Evolutionary conservation across 2,797 vertebrate species (phyloP).

Genomic region (Phylloscopus collybita): DNA sequence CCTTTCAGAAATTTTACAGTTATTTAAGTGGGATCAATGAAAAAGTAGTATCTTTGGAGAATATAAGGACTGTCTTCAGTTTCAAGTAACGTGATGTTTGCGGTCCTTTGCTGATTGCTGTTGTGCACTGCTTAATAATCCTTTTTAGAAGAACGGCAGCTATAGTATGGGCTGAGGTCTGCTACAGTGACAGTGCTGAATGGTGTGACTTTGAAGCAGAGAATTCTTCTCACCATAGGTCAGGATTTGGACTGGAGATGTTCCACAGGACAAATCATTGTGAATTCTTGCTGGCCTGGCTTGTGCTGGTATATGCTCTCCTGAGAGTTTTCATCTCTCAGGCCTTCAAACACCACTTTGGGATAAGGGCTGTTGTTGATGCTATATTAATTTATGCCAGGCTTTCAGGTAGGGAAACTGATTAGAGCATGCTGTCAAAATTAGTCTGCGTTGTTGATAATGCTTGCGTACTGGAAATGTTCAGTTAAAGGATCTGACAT

Average conservation of each 20-base stretch:
- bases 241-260: background rate
- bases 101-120: background rate
- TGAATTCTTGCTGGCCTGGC: background rate
- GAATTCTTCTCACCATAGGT: background rate
- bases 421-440: background rate
- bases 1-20: background rate
- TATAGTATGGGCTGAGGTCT: fast-evolving
- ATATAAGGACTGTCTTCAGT: background rate
- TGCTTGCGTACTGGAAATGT: background rate
- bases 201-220: background rate
- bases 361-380: background rate
- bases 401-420: background rate
- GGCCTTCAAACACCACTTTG: background rate
- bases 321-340: background rate
- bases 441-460: background rate
- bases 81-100: background rate
- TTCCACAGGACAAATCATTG: background rate
- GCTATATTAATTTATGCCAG: background rate
- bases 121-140: background rate
- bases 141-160: background rate
- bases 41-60: background rate
- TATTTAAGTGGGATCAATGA: background rate
- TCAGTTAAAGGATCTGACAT: background rate
- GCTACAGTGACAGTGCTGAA: background rate
- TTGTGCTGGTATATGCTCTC: background rate